Conservation (phyloP, 2,888 invertebrate species). For the Formica aserva region DNA sequence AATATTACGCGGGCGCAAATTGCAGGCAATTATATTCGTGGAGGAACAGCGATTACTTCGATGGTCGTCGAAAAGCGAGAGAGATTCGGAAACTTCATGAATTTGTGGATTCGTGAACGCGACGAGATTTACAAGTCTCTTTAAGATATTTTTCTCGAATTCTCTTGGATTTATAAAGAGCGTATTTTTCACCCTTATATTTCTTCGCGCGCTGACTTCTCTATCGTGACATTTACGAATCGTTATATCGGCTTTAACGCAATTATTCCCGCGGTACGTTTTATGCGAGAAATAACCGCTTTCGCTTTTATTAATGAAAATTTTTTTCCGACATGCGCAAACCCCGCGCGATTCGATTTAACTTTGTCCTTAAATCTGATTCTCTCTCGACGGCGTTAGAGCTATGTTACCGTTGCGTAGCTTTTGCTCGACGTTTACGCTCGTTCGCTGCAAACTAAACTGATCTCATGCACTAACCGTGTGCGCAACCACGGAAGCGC, state of each 20-base stretch:
- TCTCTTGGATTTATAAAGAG: not conserved
- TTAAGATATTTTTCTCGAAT: not conserved
- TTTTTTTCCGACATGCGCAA: slow-evolving; percentile 1
- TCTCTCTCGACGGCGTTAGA: slow-evolving; percentile 11
- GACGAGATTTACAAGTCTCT: not conserved
- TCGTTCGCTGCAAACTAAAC: slow-evolving; percentile 49
- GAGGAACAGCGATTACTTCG: not conserved
- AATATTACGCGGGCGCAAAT: slow-evolving; percentile 5
- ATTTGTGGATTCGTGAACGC: not conserved
- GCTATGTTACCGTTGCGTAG: slow-evolving; percentile 36
- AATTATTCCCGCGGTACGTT: slow-evolving; percentile 13
- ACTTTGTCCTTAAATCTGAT: slow-evolving; percentile 31
- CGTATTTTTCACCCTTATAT: not conserved
- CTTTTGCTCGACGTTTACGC: slow-evolving; percentile 50
- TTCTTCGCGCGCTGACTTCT: not conserved
- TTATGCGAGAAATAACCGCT: not conserved
- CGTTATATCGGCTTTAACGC: slow-evolving; percentile 3
- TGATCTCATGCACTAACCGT: slow-evolving; percentile 44
- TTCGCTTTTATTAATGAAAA: slow-evolving; percentile 17
- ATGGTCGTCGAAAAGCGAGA: not conserved
- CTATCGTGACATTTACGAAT: not conserved
- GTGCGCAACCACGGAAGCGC: slow-evolving; percentile 49
- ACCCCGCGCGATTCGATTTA: slow-evolving; percentile 26
- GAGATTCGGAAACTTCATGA: not conserved
- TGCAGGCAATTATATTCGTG: not conserved